Evolutionary conservation across 1,140 invertebrate genomes (phyloP), one percentile per base, ranked within the genome.

Genomic region (Zaprionus capensis): DNA sequence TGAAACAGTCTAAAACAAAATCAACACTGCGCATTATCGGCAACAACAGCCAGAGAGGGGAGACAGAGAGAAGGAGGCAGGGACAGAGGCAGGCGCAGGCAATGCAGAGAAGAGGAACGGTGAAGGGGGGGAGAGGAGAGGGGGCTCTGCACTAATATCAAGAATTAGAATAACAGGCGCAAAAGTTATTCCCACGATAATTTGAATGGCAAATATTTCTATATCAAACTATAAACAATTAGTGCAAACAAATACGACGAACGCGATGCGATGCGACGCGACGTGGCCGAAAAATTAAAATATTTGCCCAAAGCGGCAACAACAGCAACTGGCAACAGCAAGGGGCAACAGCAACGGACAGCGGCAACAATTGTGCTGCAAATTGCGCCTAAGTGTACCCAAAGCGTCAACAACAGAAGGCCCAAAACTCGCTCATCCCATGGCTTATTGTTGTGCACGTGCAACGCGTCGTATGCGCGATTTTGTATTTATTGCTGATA

Each of bases 141-240:
- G 24, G 15, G 7, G 6, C 58, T 44, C 38, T 57, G 68, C 64
- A 68, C 59, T 46, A 65, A 64, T 65, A 57, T 67, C 44, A 46
- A 79, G 31, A 76, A 64, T 71, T 58, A 76, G 49, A 76, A 63
- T 22, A 57, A 51, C 57, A 67, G 34, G 31, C 68, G 24, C 41
- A 44, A 66, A 71, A 61, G 68, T 80, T 67, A 85, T 87, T 83
- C 78, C 80, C 84, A 88, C 83, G 83, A 76, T 87, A 87, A 87
- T 87, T 87, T 87, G 70, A 75, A 88, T 83, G 73, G 53, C 74
- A 87, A 87, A 87, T 87, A 87, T 87, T 87, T 87, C 83, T 80
- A 87, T 78, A 76, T 81, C 56, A 80, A 87, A 88, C 83, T 81
- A 88, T 87, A 87, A 87, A 87, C 83, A 87, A 87, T 87, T 87